Base-by-base conservation (phyloP, 1,140 invertebrate species). In the Aricia agestis region DNA sequence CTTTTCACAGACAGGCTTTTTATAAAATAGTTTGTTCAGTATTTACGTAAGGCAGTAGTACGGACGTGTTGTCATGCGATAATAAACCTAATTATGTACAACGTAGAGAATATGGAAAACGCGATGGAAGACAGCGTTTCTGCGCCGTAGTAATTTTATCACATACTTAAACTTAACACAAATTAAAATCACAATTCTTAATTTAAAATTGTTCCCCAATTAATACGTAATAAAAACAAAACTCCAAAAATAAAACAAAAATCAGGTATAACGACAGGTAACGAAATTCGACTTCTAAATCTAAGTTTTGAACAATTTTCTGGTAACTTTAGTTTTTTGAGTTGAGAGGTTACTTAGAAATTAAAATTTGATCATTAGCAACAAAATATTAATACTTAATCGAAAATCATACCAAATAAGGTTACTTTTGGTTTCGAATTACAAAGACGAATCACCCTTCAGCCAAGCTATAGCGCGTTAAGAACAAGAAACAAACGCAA, bases 151-250 rank as follows among this genome's bases (percentile, higher is more conserved):
- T 70, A 81, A 68, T 79, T 78, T 85, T 89, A 90, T 90, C 87
- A 90, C 87, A 88, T 86, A 91, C 82, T 81, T 85, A 84, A 13
- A 84, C 79, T 81, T 86, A 86, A 87, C 68, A 41, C 78, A 79
- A 87, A 87, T 86, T 81, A 78, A 87, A 86, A 91, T 90, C 89
- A 91, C 89, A 86, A 85, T 86, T 67, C 87, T 88, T 91, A 90
- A 79, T 73, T 84, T 82, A 86, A 86, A 84, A 83, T 91, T 89
- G 85, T 89, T 88, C 87, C 87, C 86, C 83, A 87, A 86, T 88
- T 82, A 82, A 78, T 76, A 80, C 79, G 83, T 79, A 80, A 84
- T 88, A 77, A 83, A 85, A 87, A 77, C 74, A 83, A 82, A 85
- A 83, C 71, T 82, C 73, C 77, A 82, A 85, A 82, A 74, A 81